A percentile compares a stretch with the other conserved stretches of the same genome.
Conservation (phyloP, 2,113 vertebrate genomes). For the Oreochromis niloticus region DNA sequence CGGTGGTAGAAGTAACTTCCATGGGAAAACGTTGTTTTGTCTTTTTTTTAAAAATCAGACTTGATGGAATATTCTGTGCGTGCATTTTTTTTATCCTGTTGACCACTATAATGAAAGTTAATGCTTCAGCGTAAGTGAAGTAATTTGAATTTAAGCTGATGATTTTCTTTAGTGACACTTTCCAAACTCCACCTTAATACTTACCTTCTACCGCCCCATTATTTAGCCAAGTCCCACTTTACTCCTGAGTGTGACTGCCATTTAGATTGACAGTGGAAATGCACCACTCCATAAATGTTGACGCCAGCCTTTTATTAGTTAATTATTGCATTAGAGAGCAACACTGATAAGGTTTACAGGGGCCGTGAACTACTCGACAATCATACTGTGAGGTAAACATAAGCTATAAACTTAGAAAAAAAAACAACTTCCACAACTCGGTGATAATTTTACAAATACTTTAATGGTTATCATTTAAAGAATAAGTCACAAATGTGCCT, state of each 20-base stretch:
- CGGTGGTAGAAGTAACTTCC: background rate
- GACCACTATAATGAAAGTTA: background rate
- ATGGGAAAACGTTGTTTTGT: background rate
- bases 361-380: background rate
- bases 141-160: background rate
- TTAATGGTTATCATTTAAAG: background rate
- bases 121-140: background rate
- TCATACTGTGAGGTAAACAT: background rate
- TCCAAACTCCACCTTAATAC: background rate
- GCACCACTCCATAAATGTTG: background rate
- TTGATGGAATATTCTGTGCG: background rate
- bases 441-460: background rate
- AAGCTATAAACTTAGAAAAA: background rate
- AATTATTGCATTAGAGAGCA: slow-evolving; percentile 10
- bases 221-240: background rate
- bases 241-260: background rate
- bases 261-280: background rate
- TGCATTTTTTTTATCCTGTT: background rate
- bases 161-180: background rate
- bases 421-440: background rate
- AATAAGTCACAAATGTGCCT: background rate
- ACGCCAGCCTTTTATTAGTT: background rate
- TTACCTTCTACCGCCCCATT: background rate
- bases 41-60: background rate
- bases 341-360: slow-evolving; percentile 22